Evolutionary conservation across 2,888 invertebrate genomes (phyloP).

Genomic region (Dysmachus trigonus): DNA sequence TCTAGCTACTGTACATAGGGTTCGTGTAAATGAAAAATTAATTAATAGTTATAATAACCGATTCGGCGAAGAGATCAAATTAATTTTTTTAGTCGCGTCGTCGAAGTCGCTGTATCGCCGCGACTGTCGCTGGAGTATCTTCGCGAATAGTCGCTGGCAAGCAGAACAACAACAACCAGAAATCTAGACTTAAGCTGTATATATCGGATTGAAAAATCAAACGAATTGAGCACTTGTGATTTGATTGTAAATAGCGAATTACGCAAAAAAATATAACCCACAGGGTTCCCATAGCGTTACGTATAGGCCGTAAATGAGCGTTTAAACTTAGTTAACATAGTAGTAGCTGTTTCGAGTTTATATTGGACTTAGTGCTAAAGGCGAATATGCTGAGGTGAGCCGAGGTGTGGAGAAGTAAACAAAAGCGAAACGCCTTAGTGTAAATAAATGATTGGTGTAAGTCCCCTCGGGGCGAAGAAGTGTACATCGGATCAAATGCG

Average conservation of each 20-base stretch:
- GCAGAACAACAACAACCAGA: neutral
- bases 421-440: neutral
- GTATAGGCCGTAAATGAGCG: neutral
- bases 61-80: neutral
- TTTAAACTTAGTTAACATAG: constrained; percentile 5
- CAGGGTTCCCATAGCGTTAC: neutral
- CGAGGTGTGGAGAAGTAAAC: neutral
- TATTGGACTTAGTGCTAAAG: neutral
- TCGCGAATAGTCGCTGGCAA: neutral
- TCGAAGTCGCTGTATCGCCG: neutral
- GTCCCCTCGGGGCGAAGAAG: neutral
- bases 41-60: neutral
- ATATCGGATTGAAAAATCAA: constrained; percentile 50
- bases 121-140: neutral
- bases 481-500: neutral
- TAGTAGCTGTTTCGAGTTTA: constrained; percentile 2
- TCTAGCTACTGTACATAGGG: constrained; percentile 5
- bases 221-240: constrained; percentile 55
- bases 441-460: neutral
- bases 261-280: neutral
- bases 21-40: constrained; percentile 14
- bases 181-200: constrained; percentile 50
- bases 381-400: neutral
- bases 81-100: neutral
- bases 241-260: constrained; percentile 53